phyloP scores from a whole-genome alignment of 1,140 invertebrate genomes.

The Brachionus manjavacas region DNA sequence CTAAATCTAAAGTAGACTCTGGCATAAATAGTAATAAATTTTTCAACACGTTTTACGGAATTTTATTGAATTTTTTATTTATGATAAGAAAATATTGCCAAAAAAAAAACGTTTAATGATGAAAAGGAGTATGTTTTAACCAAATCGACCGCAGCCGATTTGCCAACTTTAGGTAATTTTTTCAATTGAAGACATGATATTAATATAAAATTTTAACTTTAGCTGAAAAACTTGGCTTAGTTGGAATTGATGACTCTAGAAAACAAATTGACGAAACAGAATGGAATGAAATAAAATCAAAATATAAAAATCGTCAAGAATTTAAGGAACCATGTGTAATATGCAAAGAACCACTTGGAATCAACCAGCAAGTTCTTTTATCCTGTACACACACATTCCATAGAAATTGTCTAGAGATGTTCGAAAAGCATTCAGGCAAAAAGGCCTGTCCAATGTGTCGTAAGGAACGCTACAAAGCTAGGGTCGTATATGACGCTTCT shows the following conservation, averaged over 20 bases:
- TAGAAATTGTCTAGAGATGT: conserved; percentile 54
- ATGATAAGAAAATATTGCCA: neutral
- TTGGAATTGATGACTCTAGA: neutral
- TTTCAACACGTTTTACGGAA: too few species aligned
- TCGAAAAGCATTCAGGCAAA: conserved; percentile 54
- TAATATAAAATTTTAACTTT: neutral
- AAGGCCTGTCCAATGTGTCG: conserved; percentile 55
- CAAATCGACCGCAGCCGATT: neutral
- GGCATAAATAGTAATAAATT: conserved; percentile 22
- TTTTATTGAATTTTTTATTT: too few species aligned
- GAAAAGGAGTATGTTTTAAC: conserved; percentile 24
- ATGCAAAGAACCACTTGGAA: conserved; percentile 57
- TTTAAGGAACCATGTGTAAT: conserved; percentile 56
- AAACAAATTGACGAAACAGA: conserved; percentile 50
- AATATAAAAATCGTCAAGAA: conserved; percentile 53
- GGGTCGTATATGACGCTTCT: conserved; percentile 54
- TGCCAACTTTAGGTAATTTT: neutral
- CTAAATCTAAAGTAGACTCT: conserved; percentile 8
- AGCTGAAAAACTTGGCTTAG: conserved; percentile 33
- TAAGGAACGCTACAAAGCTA: conserved; percentile 53
- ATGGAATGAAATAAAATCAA: conserved; percentile 51
- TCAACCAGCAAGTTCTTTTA: conserved; percentile 54
- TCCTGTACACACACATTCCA: conserved; percentile 58
- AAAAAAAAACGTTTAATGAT: neutral
- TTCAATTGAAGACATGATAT: neutral